Base-by-base conservation (phyloP, 2,113 vertebrate species). In the Hylia prasina region DNA sequence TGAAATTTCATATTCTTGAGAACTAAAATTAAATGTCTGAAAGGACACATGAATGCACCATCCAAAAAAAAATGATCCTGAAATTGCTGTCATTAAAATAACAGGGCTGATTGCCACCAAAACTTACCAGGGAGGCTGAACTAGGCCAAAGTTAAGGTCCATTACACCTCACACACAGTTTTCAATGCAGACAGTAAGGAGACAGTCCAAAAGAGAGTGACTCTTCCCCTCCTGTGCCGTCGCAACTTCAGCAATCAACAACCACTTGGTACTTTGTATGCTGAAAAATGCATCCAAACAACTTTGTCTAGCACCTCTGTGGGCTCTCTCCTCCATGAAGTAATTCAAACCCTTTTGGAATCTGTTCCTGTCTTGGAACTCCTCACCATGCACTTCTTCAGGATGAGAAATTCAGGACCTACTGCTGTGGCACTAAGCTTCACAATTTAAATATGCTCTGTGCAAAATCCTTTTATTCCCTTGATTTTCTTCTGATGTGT, bases 1-100 rank as follows among this genome's bases (percentile, higher is more conserved):
- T 80, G 82, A 93, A 88, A 57, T 90, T 85, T 80, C 16, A 77
- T 30, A 70, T 68, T 83, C 45, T 42, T 23, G 42, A 56, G 58
- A 90, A 91, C 45, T 64, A 69, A 91, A 90, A 85, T 91, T 69
- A 82, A 82, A 73, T 80, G 37, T 85, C 53, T 93, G 88, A 87
- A 93, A 89, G 69, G 90, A 66, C 39, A 81, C 15, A 48, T 82
- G 53, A 93, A 76, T 80, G 39, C 31, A 64, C n/a, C 22, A 39
- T 76, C 11, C 28, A 44, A 76, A 84, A 23, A 64, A 75, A 39
- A 19, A 25, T 13, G 30, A 82, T 64, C 48, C 53, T 71, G 61
- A 90, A 92, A 69, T 42, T 72, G 31, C 9, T 0, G 2, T 56
- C 40, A 7, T 76, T 63, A 78, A 71, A 82, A 79, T 40, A 83